Conservation (phyloP, 2,888 invertebrate species). For the Cabera pusaria region DNA sequence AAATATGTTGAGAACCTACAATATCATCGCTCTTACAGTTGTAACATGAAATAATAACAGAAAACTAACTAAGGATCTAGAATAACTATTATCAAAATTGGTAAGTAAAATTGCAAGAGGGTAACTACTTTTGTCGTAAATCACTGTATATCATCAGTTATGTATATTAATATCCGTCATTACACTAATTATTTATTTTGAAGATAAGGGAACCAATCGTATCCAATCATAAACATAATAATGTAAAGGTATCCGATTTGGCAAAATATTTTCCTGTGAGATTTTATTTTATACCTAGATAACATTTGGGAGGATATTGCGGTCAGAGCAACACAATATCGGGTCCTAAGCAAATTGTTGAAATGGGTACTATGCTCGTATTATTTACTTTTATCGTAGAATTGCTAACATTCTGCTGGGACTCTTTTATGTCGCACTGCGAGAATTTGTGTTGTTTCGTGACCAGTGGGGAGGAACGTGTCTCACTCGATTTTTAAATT, state of each 20-base stretch:
- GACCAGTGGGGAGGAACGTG: slow-evolving; percentile 33
- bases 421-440: slow-evolving; percentile 43
- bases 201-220: too few species aligned
- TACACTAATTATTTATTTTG: too few species aligned
- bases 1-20: too few species aligned
- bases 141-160: too few species aligned
- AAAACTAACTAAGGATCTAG: too few species aligned
- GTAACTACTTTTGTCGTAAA: too few species aligned
- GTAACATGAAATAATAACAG: too few species aligned
- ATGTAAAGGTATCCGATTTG: neutral
- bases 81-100: too few species aligned
- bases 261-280: slow-evolving; percentile 4
- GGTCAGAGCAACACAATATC: slow-evolving; percentile 38
- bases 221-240: too few species aligned
- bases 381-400: slow-evolving; percentile 62
- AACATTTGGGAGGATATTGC: slow-evolving; percentile 13
- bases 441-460: slow-evolving; percentile 42
- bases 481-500: slow-evolving; percentile 19
- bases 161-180: too few species aligned
- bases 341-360: slow-evolving; percentile 62
- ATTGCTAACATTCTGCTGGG: slow-evolving; percentile 46
- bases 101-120: too few species aligned
- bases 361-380: slow-evolving; percentile 49
- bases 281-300: slow-evolving; percentile 11
- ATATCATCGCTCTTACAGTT: too few species aligned